Conservation (phyloP, 1,140 invertebrate species). For the Marisa cornuarietis region DNA sequence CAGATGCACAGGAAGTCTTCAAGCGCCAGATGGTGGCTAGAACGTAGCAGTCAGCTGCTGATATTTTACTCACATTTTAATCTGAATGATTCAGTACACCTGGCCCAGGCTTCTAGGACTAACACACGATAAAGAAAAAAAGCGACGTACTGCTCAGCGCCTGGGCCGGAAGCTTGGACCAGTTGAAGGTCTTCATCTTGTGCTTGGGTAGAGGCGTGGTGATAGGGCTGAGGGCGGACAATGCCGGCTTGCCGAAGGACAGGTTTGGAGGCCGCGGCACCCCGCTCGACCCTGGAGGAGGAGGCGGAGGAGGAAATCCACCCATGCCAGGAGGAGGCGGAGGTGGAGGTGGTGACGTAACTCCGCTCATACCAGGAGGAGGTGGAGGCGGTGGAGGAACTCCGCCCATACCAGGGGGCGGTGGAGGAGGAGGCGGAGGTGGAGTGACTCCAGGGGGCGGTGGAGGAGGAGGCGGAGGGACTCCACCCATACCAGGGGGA, state of each 20-base stretch:
- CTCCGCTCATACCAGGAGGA: slow-evolving; percentile 12
- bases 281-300: slow-evolving; percentile 28
- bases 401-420: slow-evolving; percentile 37
- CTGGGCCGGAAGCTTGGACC: slow-evolving; percentile 59
- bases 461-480: slow-evolving; percentile 39
- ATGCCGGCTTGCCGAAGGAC: slow-evolving; percentile 17
- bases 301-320: slow-evolving; percentile 34
- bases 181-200: slow-evolving; percentile 64
- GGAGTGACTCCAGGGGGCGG: slow-evolving; percentile 30
- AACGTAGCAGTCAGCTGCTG: too few relatives aligned
- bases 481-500: slow-evolving; percentile 35
- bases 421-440: slow-evolving; percentile 27
- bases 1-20: too few relatives aligned
- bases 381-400: slow-evolving; percentile 41
- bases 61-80: too few relatives aligned
- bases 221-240: slow-evolving; percentile 27
- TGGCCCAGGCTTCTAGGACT: too few relatives aligned
- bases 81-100: too few relatives aligned
- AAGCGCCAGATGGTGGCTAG: too few relatives aligned
- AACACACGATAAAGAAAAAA: slow-evolving; percentile 80
- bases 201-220: slow-evolving; percentile 55
- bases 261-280: slow-evolving; percentile 31
- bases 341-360: slow-evolving; percentile 43
- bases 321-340: slow-evolving; percentile 38
- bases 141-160: slow-evolving; percentile 48